These are phyloP conservation scores for Enteromius anoplus DNA, from an alignment of 2,797 vertebrate species.

Conservation along the genomic window DNA sequence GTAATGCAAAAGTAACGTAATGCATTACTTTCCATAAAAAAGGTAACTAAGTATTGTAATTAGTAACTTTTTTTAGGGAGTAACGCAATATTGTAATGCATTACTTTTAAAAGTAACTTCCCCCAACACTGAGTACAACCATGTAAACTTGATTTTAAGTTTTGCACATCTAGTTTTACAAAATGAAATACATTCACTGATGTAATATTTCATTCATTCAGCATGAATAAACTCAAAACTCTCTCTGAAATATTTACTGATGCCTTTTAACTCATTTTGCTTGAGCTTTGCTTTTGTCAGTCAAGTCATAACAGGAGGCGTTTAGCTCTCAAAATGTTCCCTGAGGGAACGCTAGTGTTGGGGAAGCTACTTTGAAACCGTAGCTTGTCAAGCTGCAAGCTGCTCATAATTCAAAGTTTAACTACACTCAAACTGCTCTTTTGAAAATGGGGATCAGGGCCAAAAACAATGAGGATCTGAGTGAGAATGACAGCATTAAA, in stretches of 20 bases:
- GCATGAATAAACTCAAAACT: background rate
- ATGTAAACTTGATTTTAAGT: background rate
- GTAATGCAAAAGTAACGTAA: no score
- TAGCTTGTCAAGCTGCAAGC: background rate
- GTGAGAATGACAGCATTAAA: background rate
- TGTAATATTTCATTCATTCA: background rate
- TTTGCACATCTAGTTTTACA: background rate
- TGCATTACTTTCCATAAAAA: no score
- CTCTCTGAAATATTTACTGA: background rate
- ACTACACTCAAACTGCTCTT: conserved; percentile 1
- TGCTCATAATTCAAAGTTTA: conserved; percentile 23
- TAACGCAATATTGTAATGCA: no score
- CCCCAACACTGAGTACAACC: background rate
- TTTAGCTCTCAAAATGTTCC: background rate
- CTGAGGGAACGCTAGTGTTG: background rate
- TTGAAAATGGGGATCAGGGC: conserved; percentile 10
- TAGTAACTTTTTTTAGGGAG: no score
- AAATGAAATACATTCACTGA: background rate
- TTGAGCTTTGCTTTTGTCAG: conserved; percentile 1
- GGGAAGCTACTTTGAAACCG: conserved; percentile 17
- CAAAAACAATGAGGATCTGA: background rate
- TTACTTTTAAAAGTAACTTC: no score
- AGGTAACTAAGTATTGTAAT: no score
- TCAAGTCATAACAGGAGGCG: background rate
- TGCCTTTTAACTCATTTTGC: conserved; percentile 19